Base-by-base conservation (phyloP, 2,888 invertebrate genomes). In the Melinaea menophilus region DNA sequence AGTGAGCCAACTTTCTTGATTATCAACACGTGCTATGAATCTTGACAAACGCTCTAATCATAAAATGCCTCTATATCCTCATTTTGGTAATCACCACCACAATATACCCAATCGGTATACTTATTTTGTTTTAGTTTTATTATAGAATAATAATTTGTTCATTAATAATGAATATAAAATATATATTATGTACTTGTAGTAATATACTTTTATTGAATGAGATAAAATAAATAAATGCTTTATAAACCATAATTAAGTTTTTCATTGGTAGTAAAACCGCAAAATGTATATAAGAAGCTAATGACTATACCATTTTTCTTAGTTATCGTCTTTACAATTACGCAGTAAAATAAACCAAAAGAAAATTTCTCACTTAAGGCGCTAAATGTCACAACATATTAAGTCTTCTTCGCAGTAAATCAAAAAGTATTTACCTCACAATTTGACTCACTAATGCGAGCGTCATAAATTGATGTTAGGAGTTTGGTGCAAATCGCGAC, bases 1-100 rank as follows among this genome's bases (percentile, higher is more conserved):
- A 79, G 79, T 69, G 74, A 78, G 81, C 82, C 84, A 86, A 86
- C 77, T 88, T 86, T 82, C 82, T 84, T 86, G 88, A 88, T 86
- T 87, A 86, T 83, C 81, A 79, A 79, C 82, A 85, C 88, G 86
- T 80, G 85, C 79, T 62, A 75, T 69, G 87, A 85, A 87, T 87
- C 76, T 75, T 69, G 76, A 79, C 63, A 60, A 67, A 62, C 55
- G 55, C 60, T 59, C 66, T 71, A 72, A 72, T 71, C 72, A 72
- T 70, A 68, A 66, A 64, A 55, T 57, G 69, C 61, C 58, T 58
- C 58, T 57, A 67, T 65, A 62, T 65, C 68, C 56, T 51, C 31
- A 7, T 51, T 31, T 3, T 31, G 11, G n/a, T 51, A 3, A 31
- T 4, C n/a, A n/a, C n/a, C n/a, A n/a, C n/a, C n/a, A n/a, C n/a